Percentiles rank a stretch among this genome's conserved stretches.
Evolutionary conservation across 1,140 invertebrate species (phyloP).

Genomic region (Polyergus mexicanus): DNA sequence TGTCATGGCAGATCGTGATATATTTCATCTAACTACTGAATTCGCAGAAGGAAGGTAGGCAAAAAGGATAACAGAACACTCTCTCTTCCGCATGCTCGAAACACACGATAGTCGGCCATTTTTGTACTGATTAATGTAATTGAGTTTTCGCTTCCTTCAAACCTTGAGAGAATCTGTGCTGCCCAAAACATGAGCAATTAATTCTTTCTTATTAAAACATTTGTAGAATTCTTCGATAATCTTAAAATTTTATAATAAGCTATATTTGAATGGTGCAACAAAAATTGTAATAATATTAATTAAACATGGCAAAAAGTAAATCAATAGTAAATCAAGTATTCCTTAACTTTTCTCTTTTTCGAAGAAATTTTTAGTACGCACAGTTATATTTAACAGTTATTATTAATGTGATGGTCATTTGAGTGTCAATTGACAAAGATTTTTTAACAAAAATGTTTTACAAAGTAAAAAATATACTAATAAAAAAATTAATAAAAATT

Average conservation of each 20-base stretch:
- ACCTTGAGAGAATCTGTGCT: background rate
- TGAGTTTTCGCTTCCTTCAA: background rate
- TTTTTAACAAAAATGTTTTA: background rate
- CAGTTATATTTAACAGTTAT: too few relatives aligned
- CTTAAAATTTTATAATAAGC: background rate
- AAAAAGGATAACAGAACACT: constrained; percentile 25
- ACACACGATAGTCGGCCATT: background rate
- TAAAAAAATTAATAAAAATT: background rate
- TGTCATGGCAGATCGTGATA: background rate
- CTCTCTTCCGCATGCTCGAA: constrained; percentile 34
- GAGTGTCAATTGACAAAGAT: too few relatives aligned
- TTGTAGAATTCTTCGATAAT: too few relatives aligned
- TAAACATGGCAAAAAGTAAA: background rate
- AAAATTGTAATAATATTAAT: background rate
- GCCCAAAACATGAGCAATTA: background rate
- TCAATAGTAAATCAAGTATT: background rate
- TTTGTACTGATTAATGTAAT: background rate
- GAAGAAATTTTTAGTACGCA: background rate
- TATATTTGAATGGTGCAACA: too few relatives aligned
- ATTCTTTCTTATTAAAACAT: background rate
- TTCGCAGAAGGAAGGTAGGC: background rate
- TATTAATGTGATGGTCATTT: too few relatives aligned
- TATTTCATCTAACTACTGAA: constrained; percentile 34
- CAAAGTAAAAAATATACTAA: background rate
- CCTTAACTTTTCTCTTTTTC: background rate